phyloP scores from a whole-genome alignment of 2,797 vertebrate genomes.

The Lithobates pipiens region DNA sequence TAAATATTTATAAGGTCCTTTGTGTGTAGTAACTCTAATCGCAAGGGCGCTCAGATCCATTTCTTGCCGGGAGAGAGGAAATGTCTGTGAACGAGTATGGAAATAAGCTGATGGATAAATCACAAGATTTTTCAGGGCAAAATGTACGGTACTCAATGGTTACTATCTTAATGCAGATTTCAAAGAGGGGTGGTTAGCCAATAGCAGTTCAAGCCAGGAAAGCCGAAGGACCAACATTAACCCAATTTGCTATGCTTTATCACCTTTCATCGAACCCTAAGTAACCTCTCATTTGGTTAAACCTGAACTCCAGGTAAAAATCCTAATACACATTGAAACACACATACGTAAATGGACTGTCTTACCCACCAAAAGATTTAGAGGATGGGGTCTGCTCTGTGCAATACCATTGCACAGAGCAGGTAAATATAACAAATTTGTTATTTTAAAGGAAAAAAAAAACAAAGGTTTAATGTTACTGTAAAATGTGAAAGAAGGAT shows the following conservation, averaged over 20 bases:
- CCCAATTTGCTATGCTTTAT: conserved; percentile 18
- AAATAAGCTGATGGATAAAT: conserved; percentile 36
- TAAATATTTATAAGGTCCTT: conserved; percentile 53
- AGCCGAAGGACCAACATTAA: conserved; percentile 40
- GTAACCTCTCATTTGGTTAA: background rate
- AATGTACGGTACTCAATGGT: conserved; percentile 20
- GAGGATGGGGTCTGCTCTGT: too few relatives aligned
- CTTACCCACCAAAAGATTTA: too few relatives aligned
- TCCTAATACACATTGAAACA: too few relatives aligned
- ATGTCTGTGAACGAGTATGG: conserved; percentile 19
- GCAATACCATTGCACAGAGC: too few relatives aligned
- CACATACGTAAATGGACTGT: too few relatives aligned
- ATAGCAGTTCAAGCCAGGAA: conserved; percentile 26
- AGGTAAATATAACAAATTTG: too few relatives aligned
- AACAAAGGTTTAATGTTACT: too few relatives aligned
- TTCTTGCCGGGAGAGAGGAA: conserved; percentile 40
- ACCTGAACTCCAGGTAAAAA: background rate
- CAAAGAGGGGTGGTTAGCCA: background rate
- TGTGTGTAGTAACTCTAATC: conserved; percentile 10
- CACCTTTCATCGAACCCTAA: background rate
- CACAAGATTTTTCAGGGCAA: conserved; percentile 34
- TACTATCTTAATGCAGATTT: background rate
- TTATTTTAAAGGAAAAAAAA: too few relatives aligned
- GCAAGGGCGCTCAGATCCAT: conserved; percentile 22
- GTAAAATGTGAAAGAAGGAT: too few relatives aligned